phyloP scores from a whole-genome alignment of 1,140 invertebrate species.

The Drosophila saltans region DNA sequence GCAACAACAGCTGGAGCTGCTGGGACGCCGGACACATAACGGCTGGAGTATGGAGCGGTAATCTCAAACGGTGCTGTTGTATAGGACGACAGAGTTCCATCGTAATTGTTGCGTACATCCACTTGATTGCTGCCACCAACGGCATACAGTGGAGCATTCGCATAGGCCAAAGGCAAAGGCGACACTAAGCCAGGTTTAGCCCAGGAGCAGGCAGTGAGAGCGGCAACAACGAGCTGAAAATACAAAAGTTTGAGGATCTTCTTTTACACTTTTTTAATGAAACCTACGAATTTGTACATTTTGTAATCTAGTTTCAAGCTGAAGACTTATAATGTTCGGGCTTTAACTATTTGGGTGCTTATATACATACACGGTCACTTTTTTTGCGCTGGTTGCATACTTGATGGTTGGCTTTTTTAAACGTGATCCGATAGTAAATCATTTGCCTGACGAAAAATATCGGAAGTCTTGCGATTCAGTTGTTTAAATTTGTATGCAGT shows the following conservation, averaged over 20 bases:
- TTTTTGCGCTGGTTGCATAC: slow-evolving; percentile 44
- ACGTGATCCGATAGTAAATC: slow-evolving; percentile 55
- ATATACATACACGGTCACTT: slow-evolving; percentile 70
- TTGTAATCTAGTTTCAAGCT: slow-evolving; percentile 57
- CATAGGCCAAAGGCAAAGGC: slow-evolving; percentile 76
- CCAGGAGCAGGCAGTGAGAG: slow-evolving; percentile 63
- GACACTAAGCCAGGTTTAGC: slow-evolving; percentile 71
- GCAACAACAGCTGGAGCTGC: slow-evolving; percentile 57
- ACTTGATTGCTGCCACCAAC: slow-evolving; percentile 77
- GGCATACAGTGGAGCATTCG: slow-evolving; percentile 74
- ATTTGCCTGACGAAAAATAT: slow-evolving; percentile 47
- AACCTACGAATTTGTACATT: slow-evolving; percentile 81
- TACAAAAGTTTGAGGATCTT: background rate
- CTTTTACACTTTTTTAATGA: background rate
- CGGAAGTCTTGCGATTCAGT: slow-evolving; percentile 45
- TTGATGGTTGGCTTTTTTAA: slow-evolving; percentile 24
- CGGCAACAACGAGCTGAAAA: slow-evolving; percentile 61
- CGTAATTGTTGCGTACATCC: slow-evolving; percentile 76
- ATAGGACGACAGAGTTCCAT: slow-evolving; percentile 75
- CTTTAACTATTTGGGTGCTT: slow-evolving; percentile 36
- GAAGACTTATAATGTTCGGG: slow-evolving; percentile 56
- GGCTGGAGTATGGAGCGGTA: slow-evolving; percentile 83
- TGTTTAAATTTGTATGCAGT: slow-evolving; percentile 66
- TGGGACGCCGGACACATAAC: slow-evolving; percentile 82
- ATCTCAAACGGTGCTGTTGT: slow-evolving; percentile 78